Conservation (phyloP, 2,113 vertebrate species). For the Trichechus manatus region DNA sequence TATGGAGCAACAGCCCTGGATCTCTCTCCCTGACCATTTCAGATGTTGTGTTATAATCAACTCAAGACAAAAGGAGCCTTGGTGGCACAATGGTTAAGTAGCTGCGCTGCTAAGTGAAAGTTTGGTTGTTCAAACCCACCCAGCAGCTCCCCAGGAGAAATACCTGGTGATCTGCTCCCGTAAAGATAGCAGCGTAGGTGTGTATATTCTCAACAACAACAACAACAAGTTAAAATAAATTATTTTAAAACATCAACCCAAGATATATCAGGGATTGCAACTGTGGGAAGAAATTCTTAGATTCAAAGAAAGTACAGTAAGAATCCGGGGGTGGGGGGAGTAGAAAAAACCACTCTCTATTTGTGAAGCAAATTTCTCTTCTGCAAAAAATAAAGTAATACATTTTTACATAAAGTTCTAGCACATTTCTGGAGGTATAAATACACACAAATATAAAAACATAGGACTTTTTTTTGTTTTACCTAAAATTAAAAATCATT, state of each 20-base stretch:
- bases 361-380: constrained; percentile 7
- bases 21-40: background rate
- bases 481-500: background rate
- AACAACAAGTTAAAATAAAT: background rate
- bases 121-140: background rate
- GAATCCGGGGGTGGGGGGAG: too few species aligned
- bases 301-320: background rate
- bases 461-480: background rate
- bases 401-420: background rate
- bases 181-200: background rate
- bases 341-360: background rate
- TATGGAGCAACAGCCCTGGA: background rate
- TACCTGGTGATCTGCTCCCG: background rate
- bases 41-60: background rate
- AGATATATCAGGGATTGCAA: background rate
- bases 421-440: background rate
- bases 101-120: background rate
- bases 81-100: background rate
- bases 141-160: background rate
- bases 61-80: background rate
- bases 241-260: background rate
- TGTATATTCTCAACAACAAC: background rate
- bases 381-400: background rate
- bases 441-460: background rate
- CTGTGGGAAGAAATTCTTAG: background rate